phyloP scores from a whole-genome alignment of 2,113 vertebrate species.

The Scomber scombrus region DNA sequence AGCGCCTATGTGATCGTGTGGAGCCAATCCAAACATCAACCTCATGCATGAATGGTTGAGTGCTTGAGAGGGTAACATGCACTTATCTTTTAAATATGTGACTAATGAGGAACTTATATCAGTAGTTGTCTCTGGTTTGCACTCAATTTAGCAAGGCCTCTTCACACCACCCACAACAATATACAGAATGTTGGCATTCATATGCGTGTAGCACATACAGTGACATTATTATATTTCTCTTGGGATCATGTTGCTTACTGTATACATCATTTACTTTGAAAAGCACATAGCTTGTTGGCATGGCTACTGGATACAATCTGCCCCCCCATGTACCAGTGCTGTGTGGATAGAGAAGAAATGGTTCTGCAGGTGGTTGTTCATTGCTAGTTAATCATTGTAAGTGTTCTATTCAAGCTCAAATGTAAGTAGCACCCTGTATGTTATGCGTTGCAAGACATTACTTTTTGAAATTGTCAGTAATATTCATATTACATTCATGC shows the following conservation, averaged over 20 bases:
- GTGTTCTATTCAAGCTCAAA: neutral
- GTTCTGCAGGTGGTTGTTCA: neutral
- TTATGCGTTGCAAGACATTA: neutral
- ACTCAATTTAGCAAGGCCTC: neutral
- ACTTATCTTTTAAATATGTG: too few relatives aligned
- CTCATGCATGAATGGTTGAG: neutral
- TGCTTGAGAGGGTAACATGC: neutral
- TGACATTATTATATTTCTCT: neutral
- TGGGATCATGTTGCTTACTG: neutral
- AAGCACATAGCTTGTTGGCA: conserved; percentile 25
- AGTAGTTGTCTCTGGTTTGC: neutral
- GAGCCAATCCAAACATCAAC: conserved; percentile 11
- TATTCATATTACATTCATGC: conserved; percentile 2
- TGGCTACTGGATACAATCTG: conserved; percentile 12
- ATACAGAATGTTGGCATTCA: neutral
- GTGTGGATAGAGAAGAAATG: neutral
- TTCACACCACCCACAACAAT: neutral
- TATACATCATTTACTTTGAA: neutral
- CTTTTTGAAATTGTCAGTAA: neutral
- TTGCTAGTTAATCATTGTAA: neutral
- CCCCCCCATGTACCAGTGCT: neutral
- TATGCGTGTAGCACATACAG: neutral
- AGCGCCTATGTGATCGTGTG: neutral
- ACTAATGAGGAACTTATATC: neutral
- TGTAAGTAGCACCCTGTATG: neutral